These are phyloP conservation scores for Anoplopoma fimbria DNA, from an alignment of 2,113 vertebrate species.

Conservation along the genomic window DNA sequence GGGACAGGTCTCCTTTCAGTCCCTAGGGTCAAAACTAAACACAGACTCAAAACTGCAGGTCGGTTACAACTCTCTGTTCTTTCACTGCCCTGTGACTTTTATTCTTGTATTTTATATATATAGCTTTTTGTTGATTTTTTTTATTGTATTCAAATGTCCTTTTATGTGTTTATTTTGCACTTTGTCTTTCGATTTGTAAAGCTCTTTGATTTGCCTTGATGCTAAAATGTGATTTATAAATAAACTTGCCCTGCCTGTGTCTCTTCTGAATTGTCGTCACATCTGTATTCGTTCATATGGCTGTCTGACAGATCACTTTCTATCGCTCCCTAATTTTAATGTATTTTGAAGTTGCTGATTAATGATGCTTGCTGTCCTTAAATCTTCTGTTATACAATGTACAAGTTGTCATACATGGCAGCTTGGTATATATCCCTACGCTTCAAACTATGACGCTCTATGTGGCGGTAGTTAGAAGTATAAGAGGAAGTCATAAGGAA, in stretches of 20 bases:
- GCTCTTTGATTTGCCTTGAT: too few species aligned
- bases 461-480: too few species aligned
- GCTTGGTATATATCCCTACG: not conserved
- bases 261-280: conserved; percentile 7
- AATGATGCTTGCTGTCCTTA: not conserved
- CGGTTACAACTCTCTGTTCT: not conserved
- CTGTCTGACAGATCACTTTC: not conserved
- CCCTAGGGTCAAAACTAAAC: not conserved
- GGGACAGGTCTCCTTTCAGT: not conserved
- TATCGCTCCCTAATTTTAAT: not conserved
- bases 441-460: too few species aligned
- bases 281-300: not conserved
- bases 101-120: not conserved
- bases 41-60: not conserved
- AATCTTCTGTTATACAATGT: not conserved
- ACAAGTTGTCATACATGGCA: not conserved
- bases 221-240: too few species aligned
- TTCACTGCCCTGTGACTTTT: not conserved
- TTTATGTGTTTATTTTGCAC: too few species aligned
- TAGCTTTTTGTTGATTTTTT: not conserved
- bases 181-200: too few species aligned
- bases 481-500: too few species aligned
- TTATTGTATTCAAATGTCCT: not conserved
- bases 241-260: not conserved
- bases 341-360: not conserved